Conservation (phyloP, 2,888 invertebrate genomes). For the Lochmaea crataegi region DNA sequence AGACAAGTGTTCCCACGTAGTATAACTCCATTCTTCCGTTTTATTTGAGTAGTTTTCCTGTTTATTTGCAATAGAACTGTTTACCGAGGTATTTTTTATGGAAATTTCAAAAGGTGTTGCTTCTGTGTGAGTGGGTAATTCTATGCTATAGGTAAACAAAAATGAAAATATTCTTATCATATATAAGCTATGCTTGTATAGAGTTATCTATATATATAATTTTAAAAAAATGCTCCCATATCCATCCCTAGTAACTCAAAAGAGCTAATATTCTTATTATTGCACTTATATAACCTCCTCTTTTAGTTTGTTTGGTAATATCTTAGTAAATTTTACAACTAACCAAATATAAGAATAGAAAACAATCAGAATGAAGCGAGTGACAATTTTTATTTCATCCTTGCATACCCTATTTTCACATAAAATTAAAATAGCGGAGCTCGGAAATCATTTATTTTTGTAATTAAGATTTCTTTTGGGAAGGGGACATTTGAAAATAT, state of each 20-base stretch:
- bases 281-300: slow-evolving; percentile 35
- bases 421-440: too few species aligned
- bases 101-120: too few species aligned
- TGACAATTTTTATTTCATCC: not conserved
- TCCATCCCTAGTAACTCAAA: slow-evolving; percentile 22
- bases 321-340: slow-evolving; percentile 18
- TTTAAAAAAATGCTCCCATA: not conserved
- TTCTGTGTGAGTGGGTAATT: too few species aligned
- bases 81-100: too few species aligned
- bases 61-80: too few species aligned
- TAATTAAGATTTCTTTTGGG: too few species aligned
- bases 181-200: too few species aligned
- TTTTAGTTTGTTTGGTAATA: slow-evolving; percentile 46
- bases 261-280: slow-evolving; percentile 36
- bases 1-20: too few species aligned
- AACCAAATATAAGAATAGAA: slow-evolving; percentile 4
- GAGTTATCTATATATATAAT: not conserved
- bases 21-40: too few species aligned
- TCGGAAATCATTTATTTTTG: too few species aligned
- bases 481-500: too few species aligned
- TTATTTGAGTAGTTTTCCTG: too few species aligned
- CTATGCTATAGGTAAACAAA: not conserved
- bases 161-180: not conserved
- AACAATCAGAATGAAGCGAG: not conserved
- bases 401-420: not conserved